These are phyloP conservation scores for Tachina grossa DNA, from an alignment of 2,888 invertebrate species.

Conservation along the genomic window DNA sequence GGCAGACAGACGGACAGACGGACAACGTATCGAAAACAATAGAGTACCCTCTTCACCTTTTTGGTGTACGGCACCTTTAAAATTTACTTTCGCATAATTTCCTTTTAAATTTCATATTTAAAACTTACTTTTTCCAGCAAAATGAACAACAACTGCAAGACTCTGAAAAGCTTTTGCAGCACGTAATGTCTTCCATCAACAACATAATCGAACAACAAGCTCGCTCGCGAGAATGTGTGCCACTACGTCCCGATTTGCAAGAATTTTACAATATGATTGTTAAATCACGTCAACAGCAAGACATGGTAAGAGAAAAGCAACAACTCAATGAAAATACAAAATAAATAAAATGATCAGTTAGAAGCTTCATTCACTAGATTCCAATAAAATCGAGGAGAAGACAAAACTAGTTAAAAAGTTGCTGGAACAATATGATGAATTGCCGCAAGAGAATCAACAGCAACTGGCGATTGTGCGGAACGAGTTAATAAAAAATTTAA, in stretches of 20 bases:
- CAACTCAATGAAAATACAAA: constrained; percentile 38
- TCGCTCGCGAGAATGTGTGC: constrained; percentile 77
- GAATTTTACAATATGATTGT: constrained; percentile 79
- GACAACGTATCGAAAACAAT: background rate
- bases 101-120: background rate
- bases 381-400: constrained; percentile 75
- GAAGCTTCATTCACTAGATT: constrained; percentile 72
- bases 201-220: constrained; percentile 80
- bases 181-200: constrained; percentile 78
- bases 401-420: constrained; percentile 79
- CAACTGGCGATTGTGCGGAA: constrained; percentile 73
- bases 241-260: constrained; percentile 77
- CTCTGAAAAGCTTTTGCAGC: constrained; percentile 77
- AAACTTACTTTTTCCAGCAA: constrained; percentile 49
- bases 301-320: constrained; percentile 76
- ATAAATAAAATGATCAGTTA: constrained; percentile 54
- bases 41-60: no score
- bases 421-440: constrained; percentile 78
- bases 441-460: constrained; percentile 77
- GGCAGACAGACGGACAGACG: background rate
- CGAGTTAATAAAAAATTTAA: constrained; percentile 76
- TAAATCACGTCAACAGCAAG: constrained; percentile 73
- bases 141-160: constrained; percentile 72
- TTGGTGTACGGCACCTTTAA: background rate
- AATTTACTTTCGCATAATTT: background rate